These are phyloP conservation scores for Odontophorus gujanensis DNA, from an alignment of 2,113 vertebrate species.

Conservation along the genomic window DNA sequence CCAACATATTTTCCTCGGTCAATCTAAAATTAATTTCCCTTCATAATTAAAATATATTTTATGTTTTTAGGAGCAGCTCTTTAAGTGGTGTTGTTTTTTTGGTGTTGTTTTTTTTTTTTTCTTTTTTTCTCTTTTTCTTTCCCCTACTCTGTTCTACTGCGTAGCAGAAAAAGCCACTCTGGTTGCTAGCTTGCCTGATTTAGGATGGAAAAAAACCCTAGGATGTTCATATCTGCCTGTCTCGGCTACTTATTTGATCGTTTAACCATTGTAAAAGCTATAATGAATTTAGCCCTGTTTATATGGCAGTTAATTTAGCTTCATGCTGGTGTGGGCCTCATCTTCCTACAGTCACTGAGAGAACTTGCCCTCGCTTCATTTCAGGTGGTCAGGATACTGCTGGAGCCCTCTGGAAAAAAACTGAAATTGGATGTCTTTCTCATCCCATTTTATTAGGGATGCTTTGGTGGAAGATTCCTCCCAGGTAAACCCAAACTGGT, in stretches of 20 bases:
- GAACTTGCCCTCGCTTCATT: background rate
- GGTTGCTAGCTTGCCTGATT: constrained; percentile 22
- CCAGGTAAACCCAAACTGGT: background rate
- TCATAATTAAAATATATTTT: constrained; percentile 67
- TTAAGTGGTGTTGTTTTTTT: background rate
- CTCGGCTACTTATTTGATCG: constrained; percentile 38
- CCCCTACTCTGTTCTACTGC: background rate
- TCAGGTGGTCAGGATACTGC: background rate
- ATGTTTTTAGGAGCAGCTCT: constrained; percentile 31
- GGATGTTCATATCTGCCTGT: constrained; percentile 14
- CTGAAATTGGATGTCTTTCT: background rate
- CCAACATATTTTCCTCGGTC: constrained; percentile 47
- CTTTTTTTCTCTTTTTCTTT: accelerated
- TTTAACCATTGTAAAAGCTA: background rate
- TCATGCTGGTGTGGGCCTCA: background rate
- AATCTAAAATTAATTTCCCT: constrained; percentile 65
- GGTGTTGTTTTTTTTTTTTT: no score
- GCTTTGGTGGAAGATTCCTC: background rate
- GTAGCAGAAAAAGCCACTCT: background rate
- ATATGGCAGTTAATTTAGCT: background rate
- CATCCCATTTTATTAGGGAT: background rate
- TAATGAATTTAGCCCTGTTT: constrained; percentile 7
- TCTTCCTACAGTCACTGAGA: background rate
- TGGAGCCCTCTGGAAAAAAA: background rate
- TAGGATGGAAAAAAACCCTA: background rate